phyloP scores from a whole-genome alignment of 2,888 invertebrate species.

The Mesoligia furuncula region DNA sequence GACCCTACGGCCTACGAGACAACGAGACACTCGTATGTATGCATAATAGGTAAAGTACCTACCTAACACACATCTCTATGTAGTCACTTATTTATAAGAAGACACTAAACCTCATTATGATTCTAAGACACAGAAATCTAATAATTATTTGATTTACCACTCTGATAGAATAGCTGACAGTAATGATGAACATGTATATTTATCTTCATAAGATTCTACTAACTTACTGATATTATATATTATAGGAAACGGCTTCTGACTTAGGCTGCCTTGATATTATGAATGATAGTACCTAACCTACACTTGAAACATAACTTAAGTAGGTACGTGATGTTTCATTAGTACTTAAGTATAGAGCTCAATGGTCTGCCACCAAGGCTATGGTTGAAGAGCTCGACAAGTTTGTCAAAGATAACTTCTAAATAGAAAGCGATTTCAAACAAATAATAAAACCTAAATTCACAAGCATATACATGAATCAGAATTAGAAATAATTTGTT shows the following conservation, averaged over 20 bases:
- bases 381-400: neutral
- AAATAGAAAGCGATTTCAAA: neutral
- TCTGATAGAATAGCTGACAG: constrained; percentile 6
- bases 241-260: neutral
- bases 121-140: constrained; percentile 21
- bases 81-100: constrained; percentile 4
- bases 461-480: neutral
- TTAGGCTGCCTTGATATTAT: neutral
- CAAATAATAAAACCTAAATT: neutral
- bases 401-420: neutral
- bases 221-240: constrained; percentile 6
- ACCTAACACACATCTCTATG: too few relatives aligned
- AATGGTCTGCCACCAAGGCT: neutral
- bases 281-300: neutral
- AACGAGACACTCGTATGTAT: constrained; percentile 4
- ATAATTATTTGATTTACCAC: constrained; percentile 31
- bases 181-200: constrained; percentile 2
- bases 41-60: constrained; percentile 15
- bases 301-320: too few relatives aligned
- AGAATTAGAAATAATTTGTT: too few relatives aligned
- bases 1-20: neutral
- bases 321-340: neutral
- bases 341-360: neutral
- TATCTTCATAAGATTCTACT: constrained; percentile 10
- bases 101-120: constrained; percentile 29